phyloP scores from a whole-genome alignment of 1,140 invertebrate species.

The Trachymyrmex septentrionalis region DNA sequence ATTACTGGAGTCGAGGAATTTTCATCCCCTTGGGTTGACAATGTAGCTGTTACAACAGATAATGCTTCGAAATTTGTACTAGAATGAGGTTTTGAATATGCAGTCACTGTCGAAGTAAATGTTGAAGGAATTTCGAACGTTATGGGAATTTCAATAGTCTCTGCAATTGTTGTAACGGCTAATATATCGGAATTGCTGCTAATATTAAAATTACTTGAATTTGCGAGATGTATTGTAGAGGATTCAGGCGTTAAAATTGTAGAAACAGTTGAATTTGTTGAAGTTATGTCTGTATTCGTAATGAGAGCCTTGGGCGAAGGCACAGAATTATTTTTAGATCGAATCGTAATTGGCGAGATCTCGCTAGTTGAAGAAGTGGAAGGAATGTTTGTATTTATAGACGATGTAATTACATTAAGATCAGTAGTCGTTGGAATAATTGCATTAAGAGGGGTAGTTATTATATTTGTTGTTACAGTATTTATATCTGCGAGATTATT shows the following conservation, averaged over 20 bases:
- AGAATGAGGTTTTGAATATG: background rate
- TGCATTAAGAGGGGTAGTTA: background rate
- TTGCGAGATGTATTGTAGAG: background rate
- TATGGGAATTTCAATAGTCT: background rate
- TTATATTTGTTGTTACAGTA: background rate
- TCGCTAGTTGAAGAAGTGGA: background rate
- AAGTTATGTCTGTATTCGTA: background rate
- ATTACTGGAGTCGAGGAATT: background rate
- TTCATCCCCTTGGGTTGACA: background rate
- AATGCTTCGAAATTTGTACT: background rate
- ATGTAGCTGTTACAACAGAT: background rate
- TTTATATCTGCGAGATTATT: background rate
- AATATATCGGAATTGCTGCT: background rate
- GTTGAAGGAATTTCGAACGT: background rate
- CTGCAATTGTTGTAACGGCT: background rate
- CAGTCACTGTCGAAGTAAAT: background rate
- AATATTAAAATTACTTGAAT: background rate
- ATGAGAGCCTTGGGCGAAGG: background rate
- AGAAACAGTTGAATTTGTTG: background rate
- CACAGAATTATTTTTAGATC: background rate
- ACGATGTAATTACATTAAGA: background rate
- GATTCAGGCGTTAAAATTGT: slow-evolving; percentile 2
- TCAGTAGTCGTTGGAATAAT: slow-evolving; percentile 14
- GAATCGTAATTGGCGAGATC: background rate
- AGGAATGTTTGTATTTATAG: background rate